These are phyloP conservation scores for Acleris literana DNA, from an alignment of 2,888 invertebrate genomes.

Conservation along the genomic window DNA sequence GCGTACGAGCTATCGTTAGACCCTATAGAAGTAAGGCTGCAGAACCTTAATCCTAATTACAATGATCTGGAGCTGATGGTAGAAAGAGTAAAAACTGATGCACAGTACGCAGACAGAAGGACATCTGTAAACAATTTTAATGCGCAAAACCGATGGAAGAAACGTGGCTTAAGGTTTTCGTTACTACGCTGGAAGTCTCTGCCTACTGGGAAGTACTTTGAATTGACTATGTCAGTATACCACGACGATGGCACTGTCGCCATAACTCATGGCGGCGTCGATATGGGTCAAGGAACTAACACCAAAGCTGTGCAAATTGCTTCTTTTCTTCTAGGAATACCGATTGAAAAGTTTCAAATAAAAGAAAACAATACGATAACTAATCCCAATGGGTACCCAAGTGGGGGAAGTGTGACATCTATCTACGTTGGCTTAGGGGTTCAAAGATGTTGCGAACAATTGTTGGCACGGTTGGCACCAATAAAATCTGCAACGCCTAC, in stretches of 20 bases:
- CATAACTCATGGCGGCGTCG: conserved; percentile 85
- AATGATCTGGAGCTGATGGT: conserved; percentile 63
- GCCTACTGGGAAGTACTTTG: conserved; percentile 58
- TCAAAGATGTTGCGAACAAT: conserved; percentile 72
- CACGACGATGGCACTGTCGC: conserved; percentile 84
- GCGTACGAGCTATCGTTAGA: conserved; percentile 74
- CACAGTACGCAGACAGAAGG: conserved; percentile 75
- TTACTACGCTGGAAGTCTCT: conserved; percentile 82
- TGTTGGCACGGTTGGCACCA: conserved; percentile 71
- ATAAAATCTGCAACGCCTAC: conserved; percentile 66
- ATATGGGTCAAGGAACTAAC: conserved; percentile 89
- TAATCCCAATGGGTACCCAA: conserved; percentile 84
- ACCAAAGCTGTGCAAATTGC: conserved; percentile 87
- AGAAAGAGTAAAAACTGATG: conserved; percentile 73
- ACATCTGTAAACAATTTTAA: conserved; percentile 78
- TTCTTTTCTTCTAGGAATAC: conserved; percentile 85
- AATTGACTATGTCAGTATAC: conserved; percentile 81
- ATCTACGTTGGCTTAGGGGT: conserved; percentile 85
- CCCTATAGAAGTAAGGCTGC: conserved; percentile 74
- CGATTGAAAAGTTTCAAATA: conserved; percentile 84
- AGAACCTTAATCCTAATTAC: conserved; percentile 61
- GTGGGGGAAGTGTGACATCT: conserved; percentile 87
- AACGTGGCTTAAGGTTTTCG: conserved; percentile 85
- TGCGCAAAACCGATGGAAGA: conserved; percentile 86
- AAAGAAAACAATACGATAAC: conserved; percentile 85